Evolutionary conservation across 2,797 vertebrate species (phyloP), one percentile per base, ranked within the genome.

Genomic region (Vipera latastei): DNA sequence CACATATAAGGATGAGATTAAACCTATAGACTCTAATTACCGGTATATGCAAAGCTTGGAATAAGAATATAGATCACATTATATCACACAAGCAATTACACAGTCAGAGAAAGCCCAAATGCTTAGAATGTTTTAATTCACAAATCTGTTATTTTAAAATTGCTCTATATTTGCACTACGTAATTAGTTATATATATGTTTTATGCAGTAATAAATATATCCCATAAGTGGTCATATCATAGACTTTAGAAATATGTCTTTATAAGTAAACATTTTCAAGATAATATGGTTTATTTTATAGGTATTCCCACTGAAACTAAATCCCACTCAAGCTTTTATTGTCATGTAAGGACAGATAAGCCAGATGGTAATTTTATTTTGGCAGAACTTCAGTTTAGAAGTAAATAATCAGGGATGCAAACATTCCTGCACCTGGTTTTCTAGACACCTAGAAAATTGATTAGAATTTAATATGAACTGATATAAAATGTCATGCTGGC

Each of bases 311-410:
- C 38, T 53, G 55, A 32, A 83, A 89, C 48, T 56, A 85, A 93
- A 90, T 32, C 60, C 55, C n/a, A 86, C 22, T 44, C 28, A 51
- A 90, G 26, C 38, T 88, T 73, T 88, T 89, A 55, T 91, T 83
- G 57, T 56, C 25, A 63, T 14, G 4, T 8, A 69, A 61, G 48
- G 32, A 32, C 18, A 2, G 6, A 25, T 55, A 32, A 90, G 13
- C 22, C 48, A 83, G 65, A 83, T 60, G 28, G 88, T 61, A 89
- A 83, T 51, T 89, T 90, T 87, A 88, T 60, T 93, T 91, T 93
- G 48, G 87, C 57, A 63, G 12, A 57, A 85, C 44, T 91, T 73
- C 51, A 85, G 16, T 25, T 91, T 53, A 38, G 53, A 91, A 89
- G 57, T 53, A 61, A 93, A 89, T 73, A 65, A 78, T 56, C 69